Evolutionary conservation across 2,797 vertebrate species (phyloP), one percentile per base, ranked within the genome.

Genomic region (Labeo calbasu): DNA sequence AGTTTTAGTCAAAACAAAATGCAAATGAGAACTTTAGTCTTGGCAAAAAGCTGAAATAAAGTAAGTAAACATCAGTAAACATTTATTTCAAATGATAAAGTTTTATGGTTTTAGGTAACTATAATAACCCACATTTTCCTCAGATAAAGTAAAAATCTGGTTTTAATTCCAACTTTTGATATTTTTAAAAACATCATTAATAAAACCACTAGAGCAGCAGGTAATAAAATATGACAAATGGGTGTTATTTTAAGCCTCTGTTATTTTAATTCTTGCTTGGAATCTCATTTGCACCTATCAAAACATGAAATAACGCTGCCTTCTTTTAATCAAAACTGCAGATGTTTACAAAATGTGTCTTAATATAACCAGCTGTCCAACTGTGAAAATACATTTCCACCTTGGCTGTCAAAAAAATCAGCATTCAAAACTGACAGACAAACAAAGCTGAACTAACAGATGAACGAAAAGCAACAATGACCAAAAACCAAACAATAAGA

Each of bases 401-500:
- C 70, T 23, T 59, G 19, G 21, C 70, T n/a, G 23, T 81, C 23
- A 61, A 61, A 81, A 59, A 71, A 6, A 63, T 23, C 28, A 32
- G 28, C 46, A 32, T 79, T 79, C 46, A 79, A 9, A 73, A 63
- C 57, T 23, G 43, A 82, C 70, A 36, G 13, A 82, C 55, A 70
- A 21, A 66, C 65, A 61, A 23, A 25, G 36, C 32, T 46, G 40
- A 61, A 50, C 69, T n/a, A 50, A 61, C 69, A 73, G 80, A 79
- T 50, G 77, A 71, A 59, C 0, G n/a, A 7, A 55, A 2, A 1
- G 3, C 11, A 32, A 70, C 23, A 81, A 5, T 2, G 48, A n/a
- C 57, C 83, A 86, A 51, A 79, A 87, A 40, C 83, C 70, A 21
- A 61, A 59, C 11, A 25, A n/a, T 65, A 40, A 32, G n/a, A 76